These are phyloP conservation scores for Nemurella pictetii DNA, from an alignment of 2,888 invertebrate genomes.

Conservation along the genomic window DNA sequence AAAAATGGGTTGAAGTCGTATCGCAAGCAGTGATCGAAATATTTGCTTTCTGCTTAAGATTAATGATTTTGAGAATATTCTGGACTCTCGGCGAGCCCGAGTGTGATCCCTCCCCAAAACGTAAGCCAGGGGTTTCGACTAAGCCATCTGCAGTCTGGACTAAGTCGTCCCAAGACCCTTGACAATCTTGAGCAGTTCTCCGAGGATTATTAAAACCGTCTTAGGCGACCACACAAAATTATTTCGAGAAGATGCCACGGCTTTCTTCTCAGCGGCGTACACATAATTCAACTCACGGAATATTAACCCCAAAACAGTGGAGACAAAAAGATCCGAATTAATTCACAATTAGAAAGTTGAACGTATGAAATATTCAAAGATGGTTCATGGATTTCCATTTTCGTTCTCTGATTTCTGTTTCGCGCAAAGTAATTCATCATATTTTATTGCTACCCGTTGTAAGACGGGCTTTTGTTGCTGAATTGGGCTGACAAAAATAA, in stretches of 20 bases:
- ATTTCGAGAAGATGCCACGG: not conserved
- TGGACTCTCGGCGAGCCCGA: not conserved
- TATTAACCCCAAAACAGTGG: too few species aligned
- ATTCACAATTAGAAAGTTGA: not conserved
- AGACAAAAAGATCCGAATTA: not conserved
- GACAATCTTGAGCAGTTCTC: not conserved
- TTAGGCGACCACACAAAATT: not conserved
- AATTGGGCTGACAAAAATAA: slow-evolving; percentile 24
- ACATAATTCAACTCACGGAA: not conserved
- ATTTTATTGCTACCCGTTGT: not conserved
- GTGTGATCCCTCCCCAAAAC: not conserved
- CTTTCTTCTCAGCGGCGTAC: not conserved
- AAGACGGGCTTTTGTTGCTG: slow-evolving; percentile 8
- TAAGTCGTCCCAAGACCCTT: not conserved
- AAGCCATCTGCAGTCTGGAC: not conserved
- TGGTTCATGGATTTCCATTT: not conserved
- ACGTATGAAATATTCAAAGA: not conserved
- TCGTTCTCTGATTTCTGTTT: not conserved
- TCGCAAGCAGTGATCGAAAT: not conserved
- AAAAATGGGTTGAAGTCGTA: too few species aligned
- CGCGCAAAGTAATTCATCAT: not conserved
- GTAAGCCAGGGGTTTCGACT: not conserved
- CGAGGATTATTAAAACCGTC: not conserved
- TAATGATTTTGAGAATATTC: not conserved
- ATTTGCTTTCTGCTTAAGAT: not conserved